Base-by-base conservation (phyloP, 2,888 invertebrate species). In the Archips xylosteana region DNA sequence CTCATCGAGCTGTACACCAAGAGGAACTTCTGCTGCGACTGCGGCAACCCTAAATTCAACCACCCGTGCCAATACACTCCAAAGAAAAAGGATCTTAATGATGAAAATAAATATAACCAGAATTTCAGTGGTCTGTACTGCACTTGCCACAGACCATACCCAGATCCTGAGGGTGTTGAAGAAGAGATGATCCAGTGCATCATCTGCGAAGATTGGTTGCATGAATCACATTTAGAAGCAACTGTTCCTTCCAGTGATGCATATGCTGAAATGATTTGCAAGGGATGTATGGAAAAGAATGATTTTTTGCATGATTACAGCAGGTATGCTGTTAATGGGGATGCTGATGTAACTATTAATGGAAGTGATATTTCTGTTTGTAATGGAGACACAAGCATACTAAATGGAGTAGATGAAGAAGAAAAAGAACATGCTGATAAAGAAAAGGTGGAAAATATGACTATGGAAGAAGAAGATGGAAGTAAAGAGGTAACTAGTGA, bases 151-250 rank as follows among this genome's bases (percentile, higher is more conserved):
- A 95, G 98, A 70, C 99, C 99, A 0, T 99, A 99, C 91, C 99
- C 99, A 12, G 99, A 99, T 91, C 97, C 97, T 0, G 98, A 99
- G 10, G 96, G 96, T 4, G 90, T 95, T 51, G 97, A 97, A 70
- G 99, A 99, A 91, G 97, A 98, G 81, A 99, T 99, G 99, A 96
- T 99, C 65, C 99, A 99, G 86, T 99, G 99, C 85, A 95, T 97
- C 61, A 94, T 99, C 70, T 99, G 99, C 89, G 99, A 99, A 88
- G 99, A 99, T 89, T 99, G 99, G 99, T 98, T 96, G 82, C 99
- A 99, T 93, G 95, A 97, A 39, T 89, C 96, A 80, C 98, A 98
- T 88, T 91, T 98, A 76, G 96, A 96, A 75, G 92, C 95, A 3
- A 88, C 92, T 66, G 92, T 95, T 62, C 95, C 96, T 12, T 89